Evolutionary conservation across 2,797 vertebrate genomes (phyloP).

Genomic region (Intellagama lesueurii): DNA sequence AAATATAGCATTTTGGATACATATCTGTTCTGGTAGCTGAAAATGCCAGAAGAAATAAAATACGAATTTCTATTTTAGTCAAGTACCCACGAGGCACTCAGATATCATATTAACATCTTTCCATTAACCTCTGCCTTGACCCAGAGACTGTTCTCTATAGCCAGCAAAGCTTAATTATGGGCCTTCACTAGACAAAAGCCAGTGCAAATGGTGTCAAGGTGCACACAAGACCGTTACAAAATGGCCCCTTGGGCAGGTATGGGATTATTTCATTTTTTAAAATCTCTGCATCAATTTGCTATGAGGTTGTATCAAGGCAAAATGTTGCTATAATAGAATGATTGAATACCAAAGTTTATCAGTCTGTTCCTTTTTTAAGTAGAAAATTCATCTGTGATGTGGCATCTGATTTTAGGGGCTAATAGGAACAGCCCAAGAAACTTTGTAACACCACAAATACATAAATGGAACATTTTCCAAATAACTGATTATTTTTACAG

Average conservation of each 20-base stretch:
- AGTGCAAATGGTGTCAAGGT: neutral
- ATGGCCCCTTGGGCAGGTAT: neutral
- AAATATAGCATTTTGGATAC: neutral
- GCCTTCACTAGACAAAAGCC: conserved; percentile 22
- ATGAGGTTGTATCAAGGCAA: neutral
- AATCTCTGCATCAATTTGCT: neutral
- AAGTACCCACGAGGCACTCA: neutral
- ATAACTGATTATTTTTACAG: conserved; percentile 56
- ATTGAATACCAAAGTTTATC: neutral
- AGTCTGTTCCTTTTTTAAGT: neutral
- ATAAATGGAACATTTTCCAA: conserved; percentile 34
- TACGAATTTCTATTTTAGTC: neutral
- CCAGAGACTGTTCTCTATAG: neutral
- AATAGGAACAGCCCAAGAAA: conserved; percentile 24
- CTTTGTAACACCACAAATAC: conserved; percentile 40
- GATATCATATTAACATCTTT: conserved; percentile 8
- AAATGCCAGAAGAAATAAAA: neutral
- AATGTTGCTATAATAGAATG: neutral
- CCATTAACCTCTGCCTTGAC: conserved; percentile 1
- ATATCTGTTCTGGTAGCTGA: neutral
- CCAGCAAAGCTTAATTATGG: neutral
- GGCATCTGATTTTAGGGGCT: neutral
- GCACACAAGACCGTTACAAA: neutral
- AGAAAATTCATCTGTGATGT: neutral
- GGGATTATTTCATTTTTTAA: conserved; percentile 9